Conservation (phyloP, 2,113 vertebrate genomes). For the Bubalus kerabau region DNA sequence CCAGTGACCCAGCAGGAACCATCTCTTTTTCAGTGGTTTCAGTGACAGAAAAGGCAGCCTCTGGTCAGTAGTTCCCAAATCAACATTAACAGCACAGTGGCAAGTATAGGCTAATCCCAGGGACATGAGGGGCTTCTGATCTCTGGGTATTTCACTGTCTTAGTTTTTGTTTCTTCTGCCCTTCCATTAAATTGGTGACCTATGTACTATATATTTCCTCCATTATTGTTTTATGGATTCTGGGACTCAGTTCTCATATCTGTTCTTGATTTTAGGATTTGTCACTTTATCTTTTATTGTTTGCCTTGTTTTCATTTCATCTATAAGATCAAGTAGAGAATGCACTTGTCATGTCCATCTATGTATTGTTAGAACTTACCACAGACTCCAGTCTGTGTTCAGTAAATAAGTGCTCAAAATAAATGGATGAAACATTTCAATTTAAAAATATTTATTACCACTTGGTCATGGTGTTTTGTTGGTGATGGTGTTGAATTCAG, state of each 20-base stretch:
- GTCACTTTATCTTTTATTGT: not conserved
- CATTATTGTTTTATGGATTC: not conserved
- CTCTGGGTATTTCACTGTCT: not conserved
- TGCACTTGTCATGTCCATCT: not conserved
- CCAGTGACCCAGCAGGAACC: not conserved
- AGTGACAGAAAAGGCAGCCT: not conserved
- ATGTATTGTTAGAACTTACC: not conserved
- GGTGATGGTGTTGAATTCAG: not conserved
- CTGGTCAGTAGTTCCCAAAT: not conserved
- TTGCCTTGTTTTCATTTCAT: not conserved
- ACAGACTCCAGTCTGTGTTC: not conserved
- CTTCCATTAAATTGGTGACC: not conserved
- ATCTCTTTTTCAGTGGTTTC: not conserved
- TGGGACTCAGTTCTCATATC: not conserved
- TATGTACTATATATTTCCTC: not conserved
- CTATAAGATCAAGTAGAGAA: not conserved
- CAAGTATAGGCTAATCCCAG: not conserved
- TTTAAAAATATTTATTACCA: not conserved
- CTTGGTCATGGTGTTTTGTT: not conserved
- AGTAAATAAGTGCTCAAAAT: not conserved
- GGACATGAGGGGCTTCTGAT: not conserved
- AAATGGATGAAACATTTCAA: not conserved
- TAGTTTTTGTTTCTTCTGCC: not conserved
- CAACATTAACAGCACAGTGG: not conserved
- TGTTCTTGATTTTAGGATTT: not conserved